Percentiles rank a stretch among this genome's conserved stretches.
These are phyloP conservation scores for Drosophila yooni DNA, from an alignment of 2,888 invertebrate genomes.

Conservation along the genomic window DNA sequence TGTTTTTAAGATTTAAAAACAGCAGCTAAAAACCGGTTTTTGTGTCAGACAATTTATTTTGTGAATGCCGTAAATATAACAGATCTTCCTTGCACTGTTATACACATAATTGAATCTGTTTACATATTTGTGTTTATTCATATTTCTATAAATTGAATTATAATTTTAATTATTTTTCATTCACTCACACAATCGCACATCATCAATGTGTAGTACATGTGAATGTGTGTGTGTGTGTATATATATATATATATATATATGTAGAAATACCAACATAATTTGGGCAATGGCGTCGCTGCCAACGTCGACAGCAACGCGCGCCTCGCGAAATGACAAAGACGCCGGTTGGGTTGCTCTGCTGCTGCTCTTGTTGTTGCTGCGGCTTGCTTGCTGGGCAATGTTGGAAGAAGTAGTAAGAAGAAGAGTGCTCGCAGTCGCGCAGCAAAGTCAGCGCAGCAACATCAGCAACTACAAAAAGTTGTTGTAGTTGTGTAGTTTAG, in stretches of 20 bases:
- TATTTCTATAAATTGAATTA: conserved; percentile 20
- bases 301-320: conserved; percentile 49
- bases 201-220: background rate
- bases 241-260: conserved; percentile 2
- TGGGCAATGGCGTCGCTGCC: conserved; percentile 71
- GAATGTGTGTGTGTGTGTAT: background rate
- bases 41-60: conserved; percentile 3
- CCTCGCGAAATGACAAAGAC: conserved; percentile 74
- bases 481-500: conserved; percentile 75
- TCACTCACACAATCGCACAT: conserved; percentile 21
- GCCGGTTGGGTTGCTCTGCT: conserved; percentile 64
- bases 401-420: conserved; percentile 55
- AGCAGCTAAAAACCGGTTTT: background rate
- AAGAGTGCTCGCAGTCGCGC: conserved; percentile 50
- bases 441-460: conserved; percentile 51
- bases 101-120: conserved; percentile 11
- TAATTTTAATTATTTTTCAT: conserved; percentile 42
- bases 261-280: conserved; percentile 50
- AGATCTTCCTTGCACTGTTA: background rate
- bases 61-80: background rate
- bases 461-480: conserved; percentile 70
- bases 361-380: conserved; percentile 10
- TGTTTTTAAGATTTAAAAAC: background rate
- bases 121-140: background rate
- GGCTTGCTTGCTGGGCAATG: conserved; percentile 43